Conservation (phyloP, 2,797 vertebrate genomes). For the Anguilla anguilla region DNA sequence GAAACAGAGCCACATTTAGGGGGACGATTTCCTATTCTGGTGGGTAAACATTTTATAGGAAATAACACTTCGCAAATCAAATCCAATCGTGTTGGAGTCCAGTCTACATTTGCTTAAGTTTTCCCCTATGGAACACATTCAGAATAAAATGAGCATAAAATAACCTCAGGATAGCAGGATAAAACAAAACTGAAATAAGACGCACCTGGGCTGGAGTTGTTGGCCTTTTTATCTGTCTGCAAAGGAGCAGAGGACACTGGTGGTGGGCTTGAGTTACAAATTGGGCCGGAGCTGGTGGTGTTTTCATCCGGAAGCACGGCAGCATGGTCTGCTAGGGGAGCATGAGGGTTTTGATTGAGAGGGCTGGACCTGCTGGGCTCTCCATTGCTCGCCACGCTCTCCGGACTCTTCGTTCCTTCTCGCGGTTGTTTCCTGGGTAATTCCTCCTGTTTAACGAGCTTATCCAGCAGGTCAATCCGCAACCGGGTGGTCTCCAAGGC, state of each 20-base stretch:
- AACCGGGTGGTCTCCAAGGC: slow-evolving; percentile 33
- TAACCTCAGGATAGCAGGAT: not conserved
- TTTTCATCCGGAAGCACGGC: too few relatives aligned
- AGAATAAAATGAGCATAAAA: not conserved
- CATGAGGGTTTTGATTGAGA: not conserved
- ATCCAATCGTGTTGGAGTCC: not conserved
- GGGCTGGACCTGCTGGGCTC: not conserved
- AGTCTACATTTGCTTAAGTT: not conserved
- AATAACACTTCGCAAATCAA: not conserved
- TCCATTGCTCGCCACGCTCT: not conserved
- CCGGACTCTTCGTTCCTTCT: not conserved
- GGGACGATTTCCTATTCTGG: not conserved
- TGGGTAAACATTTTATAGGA: not conserved
- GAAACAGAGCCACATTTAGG: not conserved
- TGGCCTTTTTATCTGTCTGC: not conserved
- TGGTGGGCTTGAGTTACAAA: too few relatives aligned
- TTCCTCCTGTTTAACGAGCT: not conserved
- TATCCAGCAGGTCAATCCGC: slow-evolving; percentile 42
- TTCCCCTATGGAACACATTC: not conserved
- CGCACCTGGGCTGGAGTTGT: not conserved
- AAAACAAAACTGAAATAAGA: not conserved
- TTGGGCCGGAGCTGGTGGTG: too few relatives aligned
- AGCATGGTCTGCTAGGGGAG: too few relatives aligned
- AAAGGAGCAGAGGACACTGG: not conserved
- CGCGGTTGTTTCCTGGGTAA: not conserved